Base-by-base conservation (phyloP, 2,113 vertebrate genomes). In the Mus pahari region DNA sequence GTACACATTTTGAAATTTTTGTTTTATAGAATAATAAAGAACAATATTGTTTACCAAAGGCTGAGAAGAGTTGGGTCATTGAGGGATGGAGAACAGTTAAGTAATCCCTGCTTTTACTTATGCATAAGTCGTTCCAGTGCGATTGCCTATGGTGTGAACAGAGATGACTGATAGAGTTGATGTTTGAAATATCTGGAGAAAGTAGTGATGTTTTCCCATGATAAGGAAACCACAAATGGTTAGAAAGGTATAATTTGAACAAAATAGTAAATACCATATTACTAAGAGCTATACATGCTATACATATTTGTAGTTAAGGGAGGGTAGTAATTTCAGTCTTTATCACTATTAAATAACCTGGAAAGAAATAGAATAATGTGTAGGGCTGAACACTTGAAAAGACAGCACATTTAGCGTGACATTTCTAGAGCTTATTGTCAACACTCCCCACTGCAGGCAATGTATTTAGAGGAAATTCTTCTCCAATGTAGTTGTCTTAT, bases 191-290 rank as follows among this genome's bases (percentile, higher is more conserved):
- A 10, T 0, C 20, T 10, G 45, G 9, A 84, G 36, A 50, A 45
- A 3, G 45, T 66, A 12, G 22, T 79, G 31, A 33, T 55, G 19
- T 53, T 90, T 66, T n/a, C n/a, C 53, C 36, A 64, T 45, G 6
- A 42, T 36, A 13, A 68, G 20, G 0, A 74, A 73, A 5, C 3
- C 1, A 3, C 2, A 74, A 42, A 13, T 83, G 1, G 0, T 53
- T 50, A 45, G 50, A 14, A 17, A 60, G 9, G 24, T 66, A 45
- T 12, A 14, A 39, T 64, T 83, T 33, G 13, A 66, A 66, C 4
- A n/a, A 75, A 45, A 71, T 70, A 45, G 11, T 17, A 13, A 1
- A 19, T 20, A 24, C 16, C 11, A 16, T 53, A 11, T 20, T 33
- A 87, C 11, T 26, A n/a, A n/a, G n/a, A n/a, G n/a, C n/a, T n/a